Evolutionary conservation across 2,113 vertebrate genomes (phyloP).

Genomic region (Gavia stellata): DNA sequence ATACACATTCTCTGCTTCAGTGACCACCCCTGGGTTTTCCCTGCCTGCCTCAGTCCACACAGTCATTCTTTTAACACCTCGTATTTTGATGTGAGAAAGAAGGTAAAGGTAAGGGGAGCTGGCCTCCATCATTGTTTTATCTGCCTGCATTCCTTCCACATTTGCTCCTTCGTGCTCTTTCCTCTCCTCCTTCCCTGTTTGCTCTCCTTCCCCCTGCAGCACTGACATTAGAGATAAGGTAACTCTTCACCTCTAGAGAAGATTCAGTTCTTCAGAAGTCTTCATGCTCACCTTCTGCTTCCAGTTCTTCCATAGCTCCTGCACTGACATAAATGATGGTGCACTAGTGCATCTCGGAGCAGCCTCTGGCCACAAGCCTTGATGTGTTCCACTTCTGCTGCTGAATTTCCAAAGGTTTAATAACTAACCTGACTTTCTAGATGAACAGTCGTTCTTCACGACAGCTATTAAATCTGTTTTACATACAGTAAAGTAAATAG

Average conservation of each 20-base stretch:
- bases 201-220: background rate
- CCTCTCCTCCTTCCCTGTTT: background rate
- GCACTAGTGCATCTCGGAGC: accelerated
- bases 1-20: background rate
- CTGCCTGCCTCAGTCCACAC: background rate
- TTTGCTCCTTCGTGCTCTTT: accelerated
- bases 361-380: background rate
- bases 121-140: background rate
- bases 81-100: background rate
- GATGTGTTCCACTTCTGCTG: background rate
- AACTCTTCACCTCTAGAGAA: background rate
- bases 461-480: background rate
- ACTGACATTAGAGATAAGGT: background rate
- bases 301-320: background rate
- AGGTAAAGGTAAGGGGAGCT: background rate
- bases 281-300: background rate
- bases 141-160: background rate
- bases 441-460: background rate
- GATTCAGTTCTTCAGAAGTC: background rate
- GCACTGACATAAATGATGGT: background rate
- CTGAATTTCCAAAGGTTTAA: background rate
- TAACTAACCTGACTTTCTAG: background rate
- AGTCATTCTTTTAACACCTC: background rate
- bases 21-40: background rate
- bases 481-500: background rate